Conservation (phyloP, 2,797 vertebrate species). For the Acipenser transmontanus region DNA sequence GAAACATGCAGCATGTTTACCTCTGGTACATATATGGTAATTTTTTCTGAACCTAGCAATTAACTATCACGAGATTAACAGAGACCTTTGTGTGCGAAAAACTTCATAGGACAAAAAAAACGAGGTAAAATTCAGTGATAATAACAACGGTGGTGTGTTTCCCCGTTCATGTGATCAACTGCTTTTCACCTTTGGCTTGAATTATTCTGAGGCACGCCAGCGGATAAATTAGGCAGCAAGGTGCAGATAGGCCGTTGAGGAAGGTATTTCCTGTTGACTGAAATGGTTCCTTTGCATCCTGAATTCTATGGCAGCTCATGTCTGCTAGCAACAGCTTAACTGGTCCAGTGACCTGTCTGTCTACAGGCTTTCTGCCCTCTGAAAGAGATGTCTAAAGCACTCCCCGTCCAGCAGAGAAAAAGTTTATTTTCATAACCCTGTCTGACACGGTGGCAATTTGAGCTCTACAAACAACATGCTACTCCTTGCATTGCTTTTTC, state of each 20-base stretch:
- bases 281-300: conserved; percentile 39
- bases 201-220: conserved; percentile 40
- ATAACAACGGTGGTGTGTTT: conserved; percentile 49
- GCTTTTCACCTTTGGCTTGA: conserved; percentile 56
- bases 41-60: conserved; percentile 52
- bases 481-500: conserved; percentile 52
- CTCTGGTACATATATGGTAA: conserved; percentile 64
- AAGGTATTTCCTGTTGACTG: conserved; percentile 57
- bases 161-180: conserved; percentile 61
- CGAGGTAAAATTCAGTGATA: conserved; percentile 53
- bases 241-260: conserved; percentile 27
- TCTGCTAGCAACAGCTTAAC: conserved; percentile 64
- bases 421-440: conserved; percentile 55
- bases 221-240: conserved; percentile 30
- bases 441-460: conserved; percentile 44
- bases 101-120: conserved; percentile 52
- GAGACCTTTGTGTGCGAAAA: conserved; percentile 47
- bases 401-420: conserved; percentile 37
- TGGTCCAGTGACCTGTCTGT: conserved; percentile 54
- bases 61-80: conserved; percentile 64
- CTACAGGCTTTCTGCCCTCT: conserved; percentile 50
- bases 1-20: conserved; percentile 57
- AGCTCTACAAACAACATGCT: conserved; percentile 38
- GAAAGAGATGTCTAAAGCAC: conserved; percentile 50
- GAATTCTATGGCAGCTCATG: conserved; percentile 50